These are phyloP conservation scores for Alectoris magna DNA, from an alignment of 2,797 vertebrate species.

Conservation along the genomic window DNA sequence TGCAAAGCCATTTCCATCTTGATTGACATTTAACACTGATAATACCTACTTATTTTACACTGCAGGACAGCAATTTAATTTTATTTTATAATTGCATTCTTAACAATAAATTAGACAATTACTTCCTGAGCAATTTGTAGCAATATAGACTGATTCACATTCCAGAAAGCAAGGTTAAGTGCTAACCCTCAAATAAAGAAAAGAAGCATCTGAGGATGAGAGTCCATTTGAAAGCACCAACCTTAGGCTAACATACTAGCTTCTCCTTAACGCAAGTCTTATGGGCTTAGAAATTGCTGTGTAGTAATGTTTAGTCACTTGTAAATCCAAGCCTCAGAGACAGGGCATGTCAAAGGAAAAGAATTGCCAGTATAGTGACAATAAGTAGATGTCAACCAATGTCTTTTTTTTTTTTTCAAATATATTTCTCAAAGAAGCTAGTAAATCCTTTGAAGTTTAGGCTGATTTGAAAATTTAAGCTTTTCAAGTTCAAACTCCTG, in stretches of 20 bases:
- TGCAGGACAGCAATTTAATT: not conserved
- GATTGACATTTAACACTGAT: not conserved
- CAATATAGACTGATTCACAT: not conserved
- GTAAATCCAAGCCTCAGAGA: conserved; percentile 47
- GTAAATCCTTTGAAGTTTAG: conserved; percentile 63
- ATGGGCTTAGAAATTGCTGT: conserved; percentile 14
- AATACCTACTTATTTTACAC: not conserved
- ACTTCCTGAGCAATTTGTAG: conserved; percentile 14
- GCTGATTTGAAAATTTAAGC: conserved; percentile 57
- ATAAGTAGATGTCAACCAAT: conserved; percentile 41
- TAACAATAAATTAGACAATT: conserved; percentile 16
- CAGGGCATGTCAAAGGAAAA: not conserved
- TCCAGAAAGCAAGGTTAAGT: not conserved
- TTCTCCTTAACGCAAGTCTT: conserved; percentile 25
- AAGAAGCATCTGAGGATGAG: conserved; percentile 17
- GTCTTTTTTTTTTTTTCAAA: not conserved
- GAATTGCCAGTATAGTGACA: conserved; percentile 30
- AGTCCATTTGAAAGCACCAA: conserved; percentile 33
- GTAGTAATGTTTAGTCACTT: conserved; percentile 16
- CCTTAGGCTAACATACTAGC: not conserved
- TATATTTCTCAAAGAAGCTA: conserved; percentile 37
- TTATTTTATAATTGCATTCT: conserved; percentile 15
- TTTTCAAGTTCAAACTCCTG: conserved; percentile 39
- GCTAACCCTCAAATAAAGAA: not conserved
- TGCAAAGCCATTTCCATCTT: not conserved